phyloP scores from a whole-genome alignment of 1,140 invertebrate genomes.

The Lordiphosa mommai region DNA sequence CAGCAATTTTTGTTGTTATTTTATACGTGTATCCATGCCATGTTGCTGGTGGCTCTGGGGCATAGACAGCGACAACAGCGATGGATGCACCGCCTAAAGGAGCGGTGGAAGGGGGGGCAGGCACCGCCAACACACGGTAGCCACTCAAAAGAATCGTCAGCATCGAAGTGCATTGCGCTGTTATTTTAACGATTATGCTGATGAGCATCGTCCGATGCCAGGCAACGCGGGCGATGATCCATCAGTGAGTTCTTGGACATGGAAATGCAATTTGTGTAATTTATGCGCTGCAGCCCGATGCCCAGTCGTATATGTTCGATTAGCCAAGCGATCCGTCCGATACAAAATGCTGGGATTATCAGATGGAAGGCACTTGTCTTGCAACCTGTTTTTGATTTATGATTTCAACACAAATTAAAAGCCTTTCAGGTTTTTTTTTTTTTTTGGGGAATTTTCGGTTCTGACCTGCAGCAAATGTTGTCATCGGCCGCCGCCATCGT shows the following conservation, averaged over 20 bases:
- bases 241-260: slow-evolving; percentile 66
- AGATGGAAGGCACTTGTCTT: slow-evolving; percentile 49
- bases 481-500: slow-evolving; percentile 42
- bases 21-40: slow-evolving; percentile 18
- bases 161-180: slow-evolving; percentile 74
- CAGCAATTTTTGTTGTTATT: slow-evolving; percentile 28
- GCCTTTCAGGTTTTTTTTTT: slow-evolving; percentile 38
- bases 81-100: slow-evolving; percentile 2
- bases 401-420: slow-evolving; percentile 75
- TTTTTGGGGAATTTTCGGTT: slow-evolving; percentile 3
- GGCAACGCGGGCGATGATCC: slow-evolving; percentile 69
- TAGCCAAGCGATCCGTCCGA: slow-evolving; percentile 67
- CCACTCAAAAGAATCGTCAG: slow-evolving; percentile 52
- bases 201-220: slow-evolving; percentile 46
- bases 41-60: slow-evolving; percentile 34
- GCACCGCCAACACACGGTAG: slow-evolving; percentile 48
- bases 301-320: slow-evolving; percentile 51
- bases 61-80: slow-evolving; percentile 35
- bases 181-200: slow-evolving; percentile 79
- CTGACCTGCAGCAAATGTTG: slow-evolving; percentile 74
- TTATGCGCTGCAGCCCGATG: slow-evolving; percentile 53
- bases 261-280: slow-evolving; percentile 79
- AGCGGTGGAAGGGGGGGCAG: background rate
- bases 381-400: slow-evolving; percentile 66
- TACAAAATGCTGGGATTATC: slow-evolving; percentile 68